Conservation (phyloP, 2,797 vertebrate genomes). For the Crypturellus tataupa region DNA sequence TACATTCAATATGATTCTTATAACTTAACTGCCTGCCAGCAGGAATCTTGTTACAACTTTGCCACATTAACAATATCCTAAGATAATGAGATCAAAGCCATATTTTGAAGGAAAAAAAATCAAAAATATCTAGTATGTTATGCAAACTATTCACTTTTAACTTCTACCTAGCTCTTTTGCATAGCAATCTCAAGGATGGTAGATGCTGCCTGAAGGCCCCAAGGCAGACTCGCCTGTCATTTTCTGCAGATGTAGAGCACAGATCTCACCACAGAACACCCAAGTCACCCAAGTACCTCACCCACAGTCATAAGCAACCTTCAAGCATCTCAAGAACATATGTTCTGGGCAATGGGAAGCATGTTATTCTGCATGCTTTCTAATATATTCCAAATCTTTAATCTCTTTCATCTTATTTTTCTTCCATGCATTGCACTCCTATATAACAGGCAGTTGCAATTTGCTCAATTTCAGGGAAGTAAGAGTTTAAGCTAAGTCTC, state of each 20-base stretch:
- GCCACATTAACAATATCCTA: not conserved
- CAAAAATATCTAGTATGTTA: not conserved
- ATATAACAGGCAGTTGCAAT: not conserved
- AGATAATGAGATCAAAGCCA: not conserved
- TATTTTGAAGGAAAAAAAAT: not conserved
- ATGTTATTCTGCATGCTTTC: not conserved
- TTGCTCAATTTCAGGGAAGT: not conserved
- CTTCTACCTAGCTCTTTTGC: not conserved
- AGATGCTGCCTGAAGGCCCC: not conserved
- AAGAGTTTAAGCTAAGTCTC: not conserved
- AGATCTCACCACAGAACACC: not conserved
- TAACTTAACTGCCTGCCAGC: not conserved
- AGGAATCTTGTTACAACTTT: not conserved
- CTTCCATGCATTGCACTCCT: not conserved
- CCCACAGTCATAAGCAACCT: not conserved
- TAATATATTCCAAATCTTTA: not conserved
- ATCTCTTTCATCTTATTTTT: not conserved
- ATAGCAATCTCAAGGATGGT: not conserved
- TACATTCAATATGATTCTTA: not conserved
- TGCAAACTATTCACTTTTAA: not conserved
- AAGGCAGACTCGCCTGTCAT: not conserved
- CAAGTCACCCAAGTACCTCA: accelerated
- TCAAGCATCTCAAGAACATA: not conserved
- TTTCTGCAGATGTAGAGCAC: not conserved
- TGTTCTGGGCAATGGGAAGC: not conserved